These are phyloP conservation scores for Pelobates fuscus DNA, from an alignment of 2,113 vertebrate species.

Conservation along the genomic window DNA sequence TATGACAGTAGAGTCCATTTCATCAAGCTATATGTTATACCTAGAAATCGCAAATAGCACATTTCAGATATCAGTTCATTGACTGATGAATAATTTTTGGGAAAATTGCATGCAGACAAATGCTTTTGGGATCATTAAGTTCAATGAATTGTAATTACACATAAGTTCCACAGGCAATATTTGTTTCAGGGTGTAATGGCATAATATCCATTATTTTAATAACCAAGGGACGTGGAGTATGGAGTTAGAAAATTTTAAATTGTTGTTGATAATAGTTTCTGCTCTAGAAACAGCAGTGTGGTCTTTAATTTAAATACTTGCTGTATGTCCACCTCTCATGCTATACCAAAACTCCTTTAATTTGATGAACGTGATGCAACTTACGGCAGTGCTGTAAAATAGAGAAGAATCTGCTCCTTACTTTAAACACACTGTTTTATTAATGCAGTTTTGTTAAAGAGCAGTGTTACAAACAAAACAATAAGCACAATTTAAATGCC, in stretches of 20 bases:
- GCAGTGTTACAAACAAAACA: too few species aligned
- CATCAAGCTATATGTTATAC: constrained; percentile 29
- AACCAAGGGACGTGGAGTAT: neutral
- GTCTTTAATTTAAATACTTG: too few species aligned
- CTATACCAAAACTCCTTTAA: too few species aligned
- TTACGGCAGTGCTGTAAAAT: too few species aligned
- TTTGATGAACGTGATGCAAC: too few species aligned
- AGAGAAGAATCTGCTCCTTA: too few species aligned
- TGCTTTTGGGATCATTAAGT: constrained; percentile 33
- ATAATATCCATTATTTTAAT: constrained; percentile 17
- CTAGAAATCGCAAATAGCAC: constrained; percentile 16
- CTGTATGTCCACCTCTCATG: too few species aligned
- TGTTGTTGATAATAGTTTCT: constrained; percentile 9
- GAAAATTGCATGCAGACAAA: constrained; percentile 18
- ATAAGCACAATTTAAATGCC: too few species aligned
- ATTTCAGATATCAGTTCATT: constrained; percentile 18
- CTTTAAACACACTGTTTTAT: too few species aligned
- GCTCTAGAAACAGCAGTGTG: neutral
- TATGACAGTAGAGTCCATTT: constrained; percentile 15
- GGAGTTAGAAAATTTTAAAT: neutral
- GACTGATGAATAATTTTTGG: constrained; percentile 9
- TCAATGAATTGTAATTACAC: constrained; percentile 13
- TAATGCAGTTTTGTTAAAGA: too few species aligned
- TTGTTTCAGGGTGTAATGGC: constrained; percentile 5
- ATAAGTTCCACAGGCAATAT: constrained; percentile 7